Conservation (phyloP, 2,888 invertebrate species). For the Dexiosoma caninum region DNA sequence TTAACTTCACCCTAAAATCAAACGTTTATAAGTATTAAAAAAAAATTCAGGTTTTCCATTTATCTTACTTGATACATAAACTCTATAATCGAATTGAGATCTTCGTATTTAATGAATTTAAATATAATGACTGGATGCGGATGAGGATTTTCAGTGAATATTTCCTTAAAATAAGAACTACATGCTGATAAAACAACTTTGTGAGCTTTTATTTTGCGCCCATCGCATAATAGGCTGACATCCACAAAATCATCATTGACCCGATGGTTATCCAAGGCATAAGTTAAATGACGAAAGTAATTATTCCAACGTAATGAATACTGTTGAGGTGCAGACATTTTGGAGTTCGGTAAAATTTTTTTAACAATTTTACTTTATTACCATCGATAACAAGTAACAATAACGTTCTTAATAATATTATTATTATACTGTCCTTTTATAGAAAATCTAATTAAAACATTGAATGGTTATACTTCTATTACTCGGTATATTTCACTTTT, state of each 20-base stretch:
- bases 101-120: constrained; percentile 87
- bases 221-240: constrained; percentile 91
- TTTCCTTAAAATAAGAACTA: constrained; percentile 87
- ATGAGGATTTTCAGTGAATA: constrained; percentile 87
- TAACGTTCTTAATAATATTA: neutral
- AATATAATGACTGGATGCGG: constrained; percentile 90
- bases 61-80: constrained; percentile 84
- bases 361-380: constrained; percentile 1
- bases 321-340: constrained; percentile 84
- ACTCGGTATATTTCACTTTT: neutral
- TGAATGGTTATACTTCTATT: neutral
- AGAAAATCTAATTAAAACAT: constrained; percentile 36
- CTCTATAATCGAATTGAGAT: constrained; percentile 86
- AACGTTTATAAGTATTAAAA: neutral
- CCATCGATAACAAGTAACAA: neutral
- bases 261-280: constrained; percentile 86
- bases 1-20: constrained; percentile 84
- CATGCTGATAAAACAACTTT: constrained; percentile 91
- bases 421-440: neutral
- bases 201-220: constrained; percentile 89
- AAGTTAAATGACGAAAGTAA: constrained; percentile 88
- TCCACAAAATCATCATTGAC: constrained; percentile 86
- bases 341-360: neutral
- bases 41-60: neutral
- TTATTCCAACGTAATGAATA: constrained; percentile 93